Conservation (phyloP, 2,113 vertebrate species). For the Pollachius pollachius region DNA sequence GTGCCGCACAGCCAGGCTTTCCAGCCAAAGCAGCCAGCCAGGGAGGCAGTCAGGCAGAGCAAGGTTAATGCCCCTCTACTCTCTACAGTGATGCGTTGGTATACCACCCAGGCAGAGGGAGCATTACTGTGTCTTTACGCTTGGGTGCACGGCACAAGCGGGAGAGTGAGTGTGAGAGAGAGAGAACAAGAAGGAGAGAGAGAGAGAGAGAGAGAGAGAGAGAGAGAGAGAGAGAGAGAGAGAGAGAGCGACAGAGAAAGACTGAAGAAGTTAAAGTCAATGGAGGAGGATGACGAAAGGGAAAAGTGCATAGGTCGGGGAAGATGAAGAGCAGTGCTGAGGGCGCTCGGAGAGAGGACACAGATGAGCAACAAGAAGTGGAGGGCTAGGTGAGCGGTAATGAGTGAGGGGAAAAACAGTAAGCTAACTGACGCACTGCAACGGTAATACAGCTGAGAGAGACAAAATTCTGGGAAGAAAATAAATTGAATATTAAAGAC, state of each 20-base stretch:
- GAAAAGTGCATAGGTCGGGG: constrained; percentile 33
- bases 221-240: constrained; percentile 16
- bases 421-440: constrained; percentile 14
- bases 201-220: constrained; percentile 27
- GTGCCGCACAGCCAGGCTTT: constrained; percentile 36
- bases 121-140: constrained; percentile 74
- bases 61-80: constrained; percentile 67
- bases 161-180: constrained; percentile 13
- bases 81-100: constrained; percentile 71
- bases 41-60: constrained; percentile 30
- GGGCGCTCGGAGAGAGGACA: constrained; percentile 34
- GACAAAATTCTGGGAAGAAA: no score
- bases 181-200: constrained; percentile 13
- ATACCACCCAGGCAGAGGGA: constrained; percentile 72
- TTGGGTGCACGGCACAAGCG: constrained; percentile 61
- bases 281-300: constrained; percentile 39
- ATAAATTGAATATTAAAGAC: constrained; percentile 14
- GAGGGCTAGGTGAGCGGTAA: background rate
- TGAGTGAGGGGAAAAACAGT: background rate
- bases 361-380: constrained; percentile 20
- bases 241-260: no score
- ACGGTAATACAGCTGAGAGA: constrained; percentile 10
- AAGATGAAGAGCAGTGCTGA: constrained; percentile 35
- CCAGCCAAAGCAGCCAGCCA: constrained; percentile 21
- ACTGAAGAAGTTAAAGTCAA: no score